Percentiles rank a stretch among this genome's conserved stretches.
Evolutionary conservation across 2,113 vertebrate species (phyloP).

Genomic region (Siphamia tubifer): DNA sequence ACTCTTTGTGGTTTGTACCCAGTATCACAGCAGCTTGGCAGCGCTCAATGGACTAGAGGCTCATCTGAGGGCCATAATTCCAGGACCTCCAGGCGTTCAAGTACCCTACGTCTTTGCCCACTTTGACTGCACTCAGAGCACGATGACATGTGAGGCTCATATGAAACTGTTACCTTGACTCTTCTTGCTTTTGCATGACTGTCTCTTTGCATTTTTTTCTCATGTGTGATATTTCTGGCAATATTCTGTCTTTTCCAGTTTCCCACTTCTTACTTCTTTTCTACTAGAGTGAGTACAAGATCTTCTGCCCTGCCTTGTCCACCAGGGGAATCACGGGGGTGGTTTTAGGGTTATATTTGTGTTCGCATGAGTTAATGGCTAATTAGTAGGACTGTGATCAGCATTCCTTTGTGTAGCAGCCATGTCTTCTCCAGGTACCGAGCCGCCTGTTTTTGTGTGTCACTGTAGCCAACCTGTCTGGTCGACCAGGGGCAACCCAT

Average conservation of each 20-base stretch:
- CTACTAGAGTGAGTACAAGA: constrained; percentile 11
- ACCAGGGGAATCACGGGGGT: not conserved
- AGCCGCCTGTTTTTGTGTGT: constrained; percentile 58
- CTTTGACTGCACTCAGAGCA: constrained; percentile 87
- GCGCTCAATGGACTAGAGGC: constrained; percentile 96
- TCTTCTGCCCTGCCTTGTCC: not conserved
- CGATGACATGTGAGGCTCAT: constrained; percentile 81
- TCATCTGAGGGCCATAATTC: constrained; percentile 85
- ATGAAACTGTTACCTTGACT: not conserved
- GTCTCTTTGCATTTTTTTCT: not conserved
- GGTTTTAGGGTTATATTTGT: constrained; percentile 16
- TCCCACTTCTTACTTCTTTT: constrained; percentile 19
- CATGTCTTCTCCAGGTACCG: constrained; percentile 34
- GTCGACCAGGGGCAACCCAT: constrained; percentile 54
- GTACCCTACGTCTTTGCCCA: constrained; percentile 86
- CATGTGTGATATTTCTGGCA: not conserved
- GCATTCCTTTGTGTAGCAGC: constrained; percentile 43
- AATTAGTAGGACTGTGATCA: constrained; percentile 45
- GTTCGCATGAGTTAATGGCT: constrained; percentile 32
- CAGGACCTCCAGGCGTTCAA: constrained; percentile 32
- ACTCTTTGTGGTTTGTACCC: constrained; percentile 34
- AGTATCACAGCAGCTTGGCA: constrained; percentile 95
- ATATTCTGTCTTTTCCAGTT: constrained; percentile 9
- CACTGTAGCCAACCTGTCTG: constrained; percentile 85
- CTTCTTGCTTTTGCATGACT: not conserved